Conservation (phyloP, 2,888 invertebrate genomes). For the Drosophila pseudotalamancana region DNA sequence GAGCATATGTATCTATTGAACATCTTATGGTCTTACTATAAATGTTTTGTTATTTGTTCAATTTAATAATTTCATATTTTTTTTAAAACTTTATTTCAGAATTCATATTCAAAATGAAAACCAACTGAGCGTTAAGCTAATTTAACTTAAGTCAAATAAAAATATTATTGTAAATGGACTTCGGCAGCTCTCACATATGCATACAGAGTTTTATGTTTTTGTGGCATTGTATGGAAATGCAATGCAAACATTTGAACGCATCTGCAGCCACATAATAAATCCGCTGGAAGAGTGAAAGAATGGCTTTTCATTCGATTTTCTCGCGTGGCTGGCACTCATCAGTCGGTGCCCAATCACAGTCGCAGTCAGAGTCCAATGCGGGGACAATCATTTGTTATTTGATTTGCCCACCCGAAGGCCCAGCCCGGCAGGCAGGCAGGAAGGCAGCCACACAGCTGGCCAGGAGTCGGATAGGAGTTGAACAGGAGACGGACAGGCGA, state of each 20-base stretch:
- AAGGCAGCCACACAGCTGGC: conserved; percentile 4
- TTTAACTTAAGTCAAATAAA: conserved; percentile 8
- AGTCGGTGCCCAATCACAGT: conserved; percentile 53
- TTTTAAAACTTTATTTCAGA: too few relatives aligned
- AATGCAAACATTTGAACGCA: conserved; percentile 36
- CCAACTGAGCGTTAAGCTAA: conserved; percentile 23
- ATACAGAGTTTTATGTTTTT: not conserved
- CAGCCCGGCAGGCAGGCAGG: conserved; percentile 2
- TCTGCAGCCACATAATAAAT: conserved; percentile 44
- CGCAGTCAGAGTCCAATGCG: conserved; percentile 10
- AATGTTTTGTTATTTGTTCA: too few relatives aligned
- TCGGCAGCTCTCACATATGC: not conserved
- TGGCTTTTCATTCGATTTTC: conserved; percentile 56
- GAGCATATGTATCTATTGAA: too few relatives aligned
- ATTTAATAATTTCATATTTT: too few relatives aligned
- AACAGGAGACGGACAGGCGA: too few relatives aligned
- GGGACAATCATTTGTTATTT: conserved; percentile 71
- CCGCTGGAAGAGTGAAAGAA: conserved; percentile 22
- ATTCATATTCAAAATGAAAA: conserved; percentile 3
- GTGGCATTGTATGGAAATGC: conserved; percentile 20
- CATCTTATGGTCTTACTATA: too few relatives aligned
- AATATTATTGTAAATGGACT: conserved; percentile 5
- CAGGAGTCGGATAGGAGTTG: too few relatives aligned
- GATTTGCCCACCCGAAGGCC: conserved; percentile 58
- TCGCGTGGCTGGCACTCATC: conserved; percentile 60